A percentile compares a stretch with the other conserved stretches of the same genome.
Evolutionary conservation across 2,113 vertebrate genomes (phyloP).

Genomic region (Lycocorax pyrrhopterus): DNA sequence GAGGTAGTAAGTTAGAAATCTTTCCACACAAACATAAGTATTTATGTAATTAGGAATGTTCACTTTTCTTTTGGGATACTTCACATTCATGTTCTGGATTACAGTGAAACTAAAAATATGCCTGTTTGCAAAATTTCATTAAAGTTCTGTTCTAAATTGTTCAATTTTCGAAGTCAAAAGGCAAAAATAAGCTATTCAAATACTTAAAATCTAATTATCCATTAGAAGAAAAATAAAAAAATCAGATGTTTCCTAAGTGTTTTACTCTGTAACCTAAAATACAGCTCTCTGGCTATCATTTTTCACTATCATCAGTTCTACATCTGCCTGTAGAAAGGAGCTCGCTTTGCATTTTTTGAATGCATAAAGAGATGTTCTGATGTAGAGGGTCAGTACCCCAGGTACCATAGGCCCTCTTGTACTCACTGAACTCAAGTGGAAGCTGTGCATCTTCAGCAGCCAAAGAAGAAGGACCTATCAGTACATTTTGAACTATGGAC

Average conservation of each 20-base stretch:
- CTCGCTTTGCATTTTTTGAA: neutral
- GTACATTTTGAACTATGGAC: neutral
- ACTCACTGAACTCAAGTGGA: neutral
- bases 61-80: neutral
- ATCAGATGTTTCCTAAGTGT: neutral
- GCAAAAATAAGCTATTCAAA: slow-evolving; percentile 42
- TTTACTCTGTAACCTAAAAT: slow-evolving; percentile 39
- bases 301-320: neutral
- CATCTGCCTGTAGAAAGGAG: slow-evolving; percentile 8
- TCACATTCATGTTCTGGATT: slow-evolving; percentile 9
- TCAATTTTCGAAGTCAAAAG: slow-evolving; percentile 10
- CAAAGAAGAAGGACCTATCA: neutral
- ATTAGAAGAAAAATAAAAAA: slow-evolving; percentile 26
- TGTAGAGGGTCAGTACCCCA: neutral
- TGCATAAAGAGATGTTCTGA: neutral
- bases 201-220: neutral
- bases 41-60: neutral
- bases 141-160: slow-evolving; percentile 35
- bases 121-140: neutral
- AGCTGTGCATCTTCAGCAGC: neutral
- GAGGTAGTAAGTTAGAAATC: neutral
- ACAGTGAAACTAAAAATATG: neutral
- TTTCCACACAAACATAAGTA: neutral
- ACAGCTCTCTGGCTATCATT: neutral
- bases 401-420: neutral